Evolutionary conservation across 2,888 invertebrate species (phyloP).

Genomic region (Schizaphis graminum): DNA sequence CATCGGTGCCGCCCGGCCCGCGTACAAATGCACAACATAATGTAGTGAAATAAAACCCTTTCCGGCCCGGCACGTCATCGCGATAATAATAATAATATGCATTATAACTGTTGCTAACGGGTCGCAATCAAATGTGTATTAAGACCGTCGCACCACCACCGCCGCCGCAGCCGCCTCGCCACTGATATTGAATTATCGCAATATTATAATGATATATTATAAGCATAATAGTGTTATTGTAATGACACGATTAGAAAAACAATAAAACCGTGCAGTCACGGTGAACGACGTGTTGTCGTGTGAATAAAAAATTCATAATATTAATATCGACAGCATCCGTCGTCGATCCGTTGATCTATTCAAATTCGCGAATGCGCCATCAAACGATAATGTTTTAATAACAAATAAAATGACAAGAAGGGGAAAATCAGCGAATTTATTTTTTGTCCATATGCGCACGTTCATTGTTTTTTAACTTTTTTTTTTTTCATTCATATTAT

Average conservation of each 20-base stretch:
- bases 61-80: background rate
- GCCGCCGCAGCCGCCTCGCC: too few relatives aligned
- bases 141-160: background rate
- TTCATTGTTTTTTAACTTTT: background rate
- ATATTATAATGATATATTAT: background rate
- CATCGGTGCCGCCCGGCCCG: background rate
- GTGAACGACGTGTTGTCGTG: too few relatives aligned
- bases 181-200: background rate
- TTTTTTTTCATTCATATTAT: background rate
- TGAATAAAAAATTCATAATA: background rate
- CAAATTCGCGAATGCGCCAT: background rate
- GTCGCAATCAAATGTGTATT: background rate
- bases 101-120: background rate
- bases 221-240: background rate
- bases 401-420: background rate
- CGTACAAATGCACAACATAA: background rate
- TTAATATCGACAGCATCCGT: background rate
- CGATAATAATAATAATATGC: background rate
- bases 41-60: background rate
- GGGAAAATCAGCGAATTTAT: background rate
- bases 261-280: conserved; percentile 15
- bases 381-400: background rate
- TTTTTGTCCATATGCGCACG: background rate
- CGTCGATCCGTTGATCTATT: background rate
- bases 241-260: conserved; percentile 16